Conservation (phyloP, 2,888 invertebrate species). For the Meliscaeva auricollis region DNA sequence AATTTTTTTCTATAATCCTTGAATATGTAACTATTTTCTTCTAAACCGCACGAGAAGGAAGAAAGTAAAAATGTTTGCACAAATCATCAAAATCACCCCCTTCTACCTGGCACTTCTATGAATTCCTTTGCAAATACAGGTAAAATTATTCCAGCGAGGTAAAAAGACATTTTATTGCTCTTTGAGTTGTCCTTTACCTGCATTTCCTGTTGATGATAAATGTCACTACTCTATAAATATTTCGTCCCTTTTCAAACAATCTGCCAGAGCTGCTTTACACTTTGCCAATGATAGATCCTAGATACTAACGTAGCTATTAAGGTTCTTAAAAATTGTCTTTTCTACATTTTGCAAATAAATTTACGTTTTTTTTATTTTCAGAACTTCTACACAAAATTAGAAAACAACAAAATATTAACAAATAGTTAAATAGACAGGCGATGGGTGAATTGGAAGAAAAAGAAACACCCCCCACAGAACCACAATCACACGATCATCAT, state of each 20-base stretch:
- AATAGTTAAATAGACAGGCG: slow-evolving; percentile 45
- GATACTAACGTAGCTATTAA: slow-evolving; percentile 74
- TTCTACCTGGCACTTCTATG: not conserved
- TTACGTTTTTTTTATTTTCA: slow-evolving; percentile 31
- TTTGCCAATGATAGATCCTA: slow-evolving; percentile 81
- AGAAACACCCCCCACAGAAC: slow-evolving; percentile 82
- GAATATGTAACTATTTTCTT: no score
- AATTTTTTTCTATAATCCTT: slow-evolving; percentile 4
- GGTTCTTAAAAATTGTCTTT: slow-evolving; percentile 22
- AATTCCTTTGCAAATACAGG: slow-evolving; percentile 17
- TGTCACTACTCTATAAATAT: slow-evolving; percentile 57
- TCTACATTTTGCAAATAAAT: not conserved
- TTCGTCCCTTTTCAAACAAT: not conserved
- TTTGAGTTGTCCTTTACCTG: not conserved
- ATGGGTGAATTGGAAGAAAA: slow-evolving; percentile 84
- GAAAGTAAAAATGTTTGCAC: slow-evolving; percentile 38
- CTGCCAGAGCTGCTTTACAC: slow-evolving; percentile 79
- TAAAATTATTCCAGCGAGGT: slow-evolving; percentile 13
- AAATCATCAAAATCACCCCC: not conserved
- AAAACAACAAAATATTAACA: slow-evolving; percentile 22
- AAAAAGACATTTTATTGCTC: slow-evolving; percentile 33
- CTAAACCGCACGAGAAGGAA: not conserved
- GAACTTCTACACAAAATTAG: slow-evolving; percentile 30
- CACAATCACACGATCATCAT: slow-evolving; percentile 78
- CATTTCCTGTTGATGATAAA: not conserved